Base-by-base conservation (phyloP, 2,888 invertebrate genomes). In the Gymnosoma rotundatum region DNA sequence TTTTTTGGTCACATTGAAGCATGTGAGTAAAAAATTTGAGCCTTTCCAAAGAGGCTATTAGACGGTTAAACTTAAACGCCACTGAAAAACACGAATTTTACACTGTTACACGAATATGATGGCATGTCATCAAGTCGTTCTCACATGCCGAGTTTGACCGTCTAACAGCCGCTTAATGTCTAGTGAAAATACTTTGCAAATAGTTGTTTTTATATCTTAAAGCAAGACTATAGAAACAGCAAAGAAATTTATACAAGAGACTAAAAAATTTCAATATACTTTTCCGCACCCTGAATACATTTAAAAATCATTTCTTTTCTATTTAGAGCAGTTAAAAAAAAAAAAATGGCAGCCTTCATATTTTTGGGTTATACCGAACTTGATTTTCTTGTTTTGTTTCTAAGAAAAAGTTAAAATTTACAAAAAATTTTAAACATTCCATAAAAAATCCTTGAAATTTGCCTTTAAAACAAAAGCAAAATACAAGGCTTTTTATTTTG, bases 311-410 rank as follows among this genome's bases (percentile, higher is more conserved):
- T 56, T 42, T 56, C 21, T 67, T 5, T 67, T 54, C 16, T 21
- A 61, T 61, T 50, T 36, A 48, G n/a, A 60, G 16, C 36, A 61
- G 21, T n/a, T 16, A 52, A 2, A 36, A 52, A 16, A 48, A 45
- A 16, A n/a, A 20, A 12, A 10, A 38, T 32, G 20, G 32, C 52
- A 16, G 42, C 8, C 25, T 67, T 38, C 21, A 58, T 14, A 73
- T 73, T 20, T 58, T 78, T 78, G 69, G 10, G 42, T 79, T 79
- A 79, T 79, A 79, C 79, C 79, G 38, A 73, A 79, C 79, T 79
- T 79, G 79, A 79, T 79, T 79, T 79, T 79, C 79, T 79, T 79
- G 66, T 79, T 79, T 79, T 79, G 79, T 79, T 58, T 21, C n/a
- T 7, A 56, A 38, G 18, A n/a, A 18, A 14, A 16, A 9, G 2